Percentiles rank a stretch among this genome's conserved stretches.
These are phyloP conservation scores for Perca schrenkii DNA, from an alignment of 2,113 vertebrate genomes.

Conservation along the genomic window DNA sequence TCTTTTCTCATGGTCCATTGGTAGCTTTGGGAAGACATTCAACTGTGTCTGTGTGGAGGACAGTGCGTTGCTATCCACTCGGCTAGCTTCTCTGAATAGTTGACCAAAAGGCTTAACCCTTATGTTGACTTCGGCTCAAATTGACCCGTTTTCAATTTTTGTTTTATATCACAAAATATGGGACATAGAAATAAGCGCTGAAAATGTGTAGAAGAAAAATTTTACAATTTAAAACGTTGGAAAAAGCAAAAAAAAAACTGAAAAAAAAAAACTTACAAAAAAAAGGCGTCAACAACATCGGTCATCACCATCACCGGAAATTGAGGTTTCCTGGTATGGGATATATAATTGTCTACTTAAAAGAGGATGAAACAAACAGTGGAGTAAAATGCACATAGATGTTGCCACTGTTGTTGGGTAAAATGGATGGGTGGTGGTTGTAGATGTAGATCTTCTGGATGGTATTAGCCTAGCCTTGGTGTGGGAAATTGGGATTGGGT, in stretches of 20 bases:
- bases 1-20: not conserved
- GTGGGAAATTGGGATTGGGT: not conserved
- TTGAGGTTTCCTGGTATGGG: not conserved
- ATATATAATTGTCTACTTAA: not conserved
- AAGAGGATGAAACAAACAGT: not conserved
- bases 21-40: slow-evolving; percentile 1
- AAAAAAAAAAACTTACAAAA: no score
- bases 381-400: not conserved
- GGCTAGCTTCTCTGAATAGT: not conserved
- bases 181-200: no score
- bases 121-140: no score
- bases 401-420: not conserved
- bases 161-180: no score
- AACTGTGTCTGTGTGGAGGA: not conserved
- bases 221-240: no score
- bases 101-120: not conserved
- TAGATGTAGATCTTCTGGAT: not conserved
- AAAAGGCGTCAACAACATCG: no score
- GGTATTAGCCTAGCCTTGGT: not conserved
- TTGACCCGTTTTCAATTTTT: no score
- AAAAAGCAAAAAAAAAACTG: no score
- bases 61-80: not conserved
- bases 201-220: no score
- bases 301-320: not conserved
- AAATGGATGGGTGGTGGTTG: not conserved